These are phyloP conservation scores for Pachydiplax longipennis DNA, from an alignment of 2,888 invertebrate species.

Conservation along the genomic window DNA sequence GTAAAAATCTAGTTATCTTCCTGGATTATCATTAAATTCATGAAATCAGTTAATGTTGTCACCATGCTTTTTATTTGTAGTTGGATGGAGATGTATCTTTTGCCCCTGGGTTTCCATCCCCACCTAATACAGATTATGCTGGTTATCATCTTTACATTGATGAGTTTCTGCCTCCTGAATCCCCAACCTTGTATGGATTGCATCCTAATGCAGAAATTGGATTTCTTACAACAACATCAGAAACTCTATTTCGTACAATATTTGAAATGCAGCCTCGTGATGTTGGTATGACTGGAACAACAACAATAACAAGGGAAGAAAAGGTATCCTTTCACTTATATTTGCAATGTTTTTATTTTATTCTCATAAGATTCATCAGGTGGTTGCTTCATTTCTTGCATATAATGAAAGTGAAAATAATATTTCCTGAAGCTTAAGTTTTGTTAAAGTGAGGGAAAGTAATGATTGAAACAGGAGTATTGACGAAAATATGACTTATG, in stretches of 20 bases:
- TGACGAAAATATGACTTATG: too few relatives aligned
- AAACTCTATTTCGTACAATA: conserved; percentile 81
- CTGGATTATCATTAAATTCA: not conserved
- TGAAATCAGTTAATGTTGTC: not conserved
- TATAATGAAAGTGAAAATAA: too few relatives aligned
- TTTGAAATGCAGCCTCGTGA: conserved; percentile 92
- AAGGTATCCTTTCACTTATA: conserved; percentile 63
- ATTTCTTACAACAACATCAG: conserved; percentile 85
- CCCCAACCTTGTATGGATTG: conserved; percentile 88
- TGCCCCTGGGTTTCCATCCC: conserved; percentile 85
- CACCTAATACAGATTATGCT: conserved; percentile 85
- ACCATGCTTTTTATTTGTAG: conserved; percentile 57
- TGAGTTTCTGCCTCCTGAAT: conserved; percentile 84
- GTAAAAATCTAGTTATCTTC: too few relatives aligned
- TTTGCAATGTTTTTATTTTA: too few relatives aligned
- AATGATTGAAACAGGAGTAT: too few relatives aligned
- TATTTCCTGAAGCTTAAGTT: too few relatives aligned
- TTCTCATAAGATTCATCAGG: too few relatives aligned
- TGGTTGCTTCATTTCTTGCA: too few relatives aligned
- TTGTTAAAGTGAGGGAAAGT: too few relatives aligned
- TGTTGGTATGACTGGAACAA: conserved; percentile 71
- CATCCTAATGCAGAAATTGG: conserved; percentile 97
- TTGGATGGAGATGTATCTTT: conserved; percentile 84
- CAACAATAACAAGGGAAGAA: conserved; percentile 80
- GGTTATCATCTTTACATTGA: conserved; percentile 91